These are phyloP conservation scores for Leptopilina boulardi DNA, from an alignment of 1,140 invertebrate species.

Conservation along the genomic window DNA sequence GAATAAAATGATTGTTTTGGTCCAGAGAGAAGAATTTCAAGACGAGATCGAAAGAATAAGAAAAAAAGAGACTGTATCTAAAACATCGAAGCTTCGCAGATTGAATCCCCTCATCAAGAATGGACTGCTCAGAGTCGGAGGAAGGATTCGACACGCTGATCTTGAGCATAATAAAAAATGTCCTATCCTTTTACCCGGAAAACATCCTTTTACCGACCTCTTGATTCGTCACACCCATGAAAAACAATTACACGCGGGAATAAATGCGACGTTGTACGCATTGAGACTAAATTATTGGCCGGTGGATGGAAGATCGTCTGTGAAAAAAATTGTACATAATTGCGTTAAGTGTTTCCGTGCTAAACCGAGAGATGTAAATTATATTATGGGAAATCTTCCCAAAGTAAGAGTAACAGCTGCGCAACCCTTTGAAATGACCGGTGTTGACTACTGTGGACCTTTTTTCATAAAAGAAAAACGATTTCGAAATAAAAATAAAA, in stretches of 20 bases:
- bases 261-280: background rate
- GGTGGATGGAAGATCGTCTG: constrained; percentile 42
- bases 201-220: background rate
- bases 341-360: constrained; percentile 45
- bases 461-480: constrained; percentile 40
- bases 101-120: background rate
- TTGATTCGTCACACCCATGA: background rate
- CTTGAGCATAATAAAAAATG: background rate
- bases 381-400: constrained; percentile 46
- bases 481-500: constrained; percentile 9
- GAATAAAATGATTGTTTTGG: too few species aligned
- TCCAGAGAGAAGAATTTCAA: too few species aligned
- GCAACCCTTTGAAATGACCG: constrained; percentile 33
- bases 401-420: background rate
- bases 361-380: constrained; percentile 6
- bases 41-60: background rate
- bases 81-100: background rate
- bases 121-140: background rate
- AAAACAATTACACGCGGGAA: background rate
- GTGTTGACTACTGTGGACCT: too few species aligned
- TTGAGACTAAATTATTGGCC: constrained; percentile 52
- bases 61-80: background rate
- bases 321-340: constrained; percentile 33
- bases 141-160: background rate
- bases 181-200: background rate